Base-by-base conservation (phyloP, 2,888 invertebrate genomes). In the Odontocerum albicorne region DNA sequence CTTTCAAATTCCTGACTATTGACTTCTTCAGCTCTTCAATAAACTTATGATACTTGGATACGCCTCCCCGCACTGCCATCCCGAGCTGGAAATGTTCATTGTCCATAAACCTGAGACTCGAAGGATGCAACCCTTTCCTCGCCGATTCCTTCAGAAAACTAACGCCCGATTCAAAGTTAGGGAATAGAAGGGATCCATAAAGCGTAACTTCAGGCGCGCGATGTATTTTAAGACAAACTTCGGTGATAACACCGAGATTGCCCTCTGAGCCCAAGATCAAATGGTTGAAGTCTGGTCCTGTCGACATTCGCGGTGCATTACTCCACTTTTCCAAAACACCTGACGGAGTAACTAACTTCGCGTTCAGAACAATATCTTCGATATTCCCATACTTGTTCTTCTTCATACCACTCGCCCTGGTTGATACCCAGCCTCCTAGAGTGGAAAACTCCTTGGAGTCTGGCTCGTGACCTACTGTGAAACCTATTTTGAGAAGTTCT, bases 321-420 rank as follows among this genome's bases (percentile, higher is more conserved):
- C 88, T 88, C 51, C 82, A 82, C 65, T 89, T 91, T 71, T 94
- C 89, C 36, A 98, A 74, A 1, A 92, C 88, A 0, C 95, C 96
- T 57, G 77, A 76, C 0, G 91, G 83, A 0, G 93, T 93, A 0
- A 93, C 90, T 83, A 95, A 88, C 72, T 87, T 89, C 1, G 93
- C 87, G 64, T 94, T 90, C 1, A 98, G 89, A 8, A 98, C 74
- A 43, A 97, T 77, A 68, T 98, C 97, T 71, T 98, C 97, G 58
- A 98, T 98, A 68, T 98, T 98, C 0, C 97, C 97, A 64, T 98
- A 99, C 0, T 90, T 86, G 70, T 99, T 99, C 72, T 98, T 99
- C 78, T 98, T 99, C 98, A 98, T 98, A 47, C 99, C 98, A n/a
- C 94, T 94, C 0, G 96, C 96, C 45, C 96, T 75, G 0, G 96